phyloP scores from a whole-genome alignment of 1,140 invertebrate species.

The Bicyclus anynana region DNA sequence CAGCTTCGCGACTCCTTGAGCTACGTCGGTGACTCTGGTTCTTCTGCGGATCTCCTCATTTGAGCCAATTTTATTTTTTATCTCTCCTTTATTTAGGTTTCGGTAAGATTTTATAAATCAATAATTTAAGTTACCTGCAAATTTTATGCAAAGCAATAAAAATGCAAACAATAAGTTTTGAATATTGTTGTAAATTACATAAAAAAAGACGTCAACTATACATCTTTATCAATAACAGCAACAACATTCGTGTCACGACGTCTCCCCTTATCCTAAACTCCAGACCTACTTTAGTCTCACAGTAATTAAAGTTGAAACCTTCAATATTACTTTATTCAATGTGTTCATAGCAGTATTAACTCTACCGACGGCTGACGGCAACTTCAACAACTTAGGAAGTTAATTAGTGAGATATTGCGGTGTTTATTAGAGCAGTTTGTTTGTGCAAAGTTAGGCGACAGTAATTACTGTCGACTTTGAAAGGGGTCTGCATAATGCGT shows the following conservation, averaged over 20 bases:
- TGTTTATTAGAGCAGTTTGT: conserved; percentile 45
- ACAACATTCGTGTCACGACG: not conserved
- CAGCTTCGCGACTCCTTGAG: too few relatives aligned
- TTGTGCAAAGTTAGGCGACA: conserved; percentile 37
- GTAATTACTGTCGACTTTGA: conserved; percentile 45
- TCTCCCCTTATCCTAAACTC: not conserved
- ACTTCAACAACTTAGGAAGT: conserved; percentile 27
- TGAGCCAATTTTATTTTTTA: too few relatives aligned
- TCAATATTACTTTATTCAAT: conserved; percentile 9
- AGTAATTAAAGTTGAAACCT: not conserved
- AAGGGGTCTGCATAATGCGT: conserved; percentile 20
- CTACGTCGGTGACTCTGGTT: too few relatives aligned
- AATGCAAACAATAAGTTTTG: too few relatives aligned
- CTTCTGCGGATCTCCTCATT: too few relatives aligned
- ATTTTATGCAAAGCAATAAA: too few relatives aligned
- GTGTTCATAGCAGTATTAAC: conserved; percentile 1
- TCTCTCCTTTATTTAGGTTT: too few relatives aligned
- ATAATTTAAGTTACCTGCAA: too few relatives aligned
- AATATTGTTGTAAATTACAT: too few relatives aligned
- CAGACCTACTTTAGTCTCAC: not conserved
- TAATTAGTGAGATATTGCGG: conserved; percentile 44
- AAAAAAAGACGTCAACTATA: not conserved
- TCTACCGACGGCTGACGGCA: conserved; percentile 1
- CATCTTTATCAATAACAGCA: not conserved
- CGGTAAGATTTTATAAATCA: too few relatives aligned